Evolutionary conservation across 2,888 invertebrate genomes (phyloP), one percentile per base, ranked within the genome.

Genomic region (Mythimna impura): DNA sequence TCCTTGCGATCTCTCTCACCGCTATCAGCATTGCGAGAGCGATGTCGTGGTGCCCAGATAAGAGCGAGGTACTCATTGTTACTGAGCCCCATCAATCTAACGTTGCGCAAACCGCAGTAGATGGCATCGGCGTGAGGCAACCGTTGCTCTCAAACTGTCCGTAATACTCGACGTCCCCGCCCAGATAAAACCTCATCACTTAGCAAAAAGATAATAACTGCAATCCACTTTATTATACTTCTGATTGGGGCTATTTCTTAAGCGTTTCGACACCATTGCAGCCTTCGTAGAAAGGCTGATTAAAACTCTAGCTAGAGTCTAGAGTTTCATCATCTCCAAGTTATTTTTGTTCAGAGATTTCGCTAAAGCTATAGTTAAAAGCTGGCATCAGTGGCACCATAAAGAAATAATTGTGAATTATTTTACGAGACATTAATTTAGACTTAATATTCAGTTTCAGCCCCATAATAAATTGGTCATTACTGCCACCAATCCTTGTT

Each of bases 61-160:
- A 86, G 64, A 78, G 14, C 50, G 47, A 72, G 58, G 64, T 70
- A 81, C 74, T 86, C 75, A 84, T 89, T 88, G 90, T 89, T 82
- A 83, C 82, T 70, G 79, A 85, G 80, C 83, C 78, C 84, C 87
- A 89, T 89, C 89, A 87, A 87, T 91, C 88, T 86, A 67, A 71
- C 20, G 82, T 92, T 91, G 89, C 89, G 89, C 85, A 89, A 90
- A 85, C 84, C 67, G 14, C n/a, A 54, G 54, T 82, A 57, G 72
- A 84, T 76, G 69, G 78, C 63, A 69, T 80, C 85, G 70, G 57
- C 30, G 72, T 91, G 88, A 78, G 78, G 86, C 87, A 90, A 90
- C 76, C 71, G 71, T 70, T 80, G 80, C 80, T 66, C 75, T 72
- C 80, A 85, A 85, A 78, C 83, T 70, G 78, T 78, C 78, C 55